These are phyloP conservation scores for Oreochromis spilurus DNA, from an alignment of 2,113 vertebrate species.

Conservation along the genomic window DNA sequence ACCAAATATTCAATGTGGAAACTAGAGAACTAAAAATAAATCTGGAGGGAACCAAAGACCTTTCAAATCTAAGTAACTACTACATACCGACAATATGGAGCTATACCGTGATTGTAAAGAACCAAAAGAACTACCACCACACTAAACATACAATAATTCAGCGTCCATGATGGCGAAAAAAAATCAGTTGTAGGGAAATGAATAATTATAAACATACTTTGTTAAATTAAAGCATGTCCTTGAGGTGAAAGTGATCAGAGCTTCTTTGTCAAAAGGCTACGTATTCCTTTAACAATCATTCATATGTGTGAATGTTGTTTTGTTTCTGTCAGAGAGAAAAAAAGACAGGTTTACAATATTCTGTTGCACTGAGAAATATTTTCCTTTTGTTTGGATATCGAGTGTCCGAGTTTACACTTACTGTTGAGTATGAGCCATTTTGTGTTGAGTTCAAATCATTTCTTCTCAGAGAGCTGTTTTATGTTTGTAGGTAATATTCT, in stretches of 20 bases:
- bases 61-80: not conserved
- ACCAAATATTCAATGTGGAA: not conserved
- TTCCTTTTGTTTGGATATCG: not conserved
- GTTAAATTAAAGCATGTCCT: not conserved
- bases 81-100: not conserved
- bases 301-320: not conserved
- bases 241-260: not conserved
- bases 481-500: constrained; percentile 39
- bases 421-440: not conserved
- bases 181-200: not conserved
- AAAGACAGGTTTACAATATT: constrained; percentile 6
- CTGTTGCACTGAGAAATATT: constrained; percentile 13
- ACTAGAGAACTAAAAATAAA: not conserved
- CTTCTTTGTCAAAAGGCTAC: not conserved
- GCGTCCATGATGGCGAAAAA: accelerated
- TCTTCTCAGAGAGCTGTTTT: not conserved
- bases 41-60: not conserved
- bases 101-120: not conserved
- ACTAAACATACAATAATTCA: not conserved
- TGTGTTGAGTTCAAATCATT: constrained; percentile 3
- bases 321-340: not conserved
- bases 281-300: constrained; percentile 12
- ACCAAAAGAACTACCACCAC: not conserved
- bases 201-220: not conserved
- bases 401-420: constrained; percentile 8